phyloP scores from a whole-genome alignment of 2,797 vertebrate genomes.

The Naso thynnoides region DNA sequence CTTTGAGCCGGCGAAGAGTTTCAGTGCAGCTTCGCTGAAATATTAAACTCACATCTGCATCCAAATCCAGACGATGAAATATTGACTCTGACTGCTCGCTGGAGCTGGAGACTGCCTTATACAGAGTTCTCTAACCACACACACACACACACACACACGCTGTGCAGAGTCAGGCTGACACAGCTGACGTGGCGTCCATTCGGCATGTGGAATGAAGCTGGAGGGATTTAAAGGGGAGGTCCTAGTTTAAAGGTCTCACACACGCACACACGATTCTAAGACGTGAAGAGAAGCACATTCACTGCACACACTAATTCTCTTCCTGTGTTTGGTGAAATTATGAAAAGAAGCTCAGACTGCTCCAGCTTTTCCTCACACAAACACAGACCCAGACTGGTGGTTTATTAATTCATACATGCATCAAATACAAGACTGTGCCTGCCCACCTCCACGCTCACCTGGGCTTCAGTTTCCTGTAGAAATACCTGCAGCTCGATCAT shows the following conservation, averaged over 20 bases:
- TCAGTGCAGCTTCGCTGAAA: not conserved
- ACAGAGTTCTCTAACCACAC: constrained; percentile 42
- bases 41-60: constrained; percentile 28
- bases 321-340: not conserved
- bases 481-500: not conserved
- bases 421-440: no score
- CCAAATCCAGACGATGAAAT: constrained; percentile 30
- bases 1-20: not conserved
- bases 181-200: constrained; percentile 72
- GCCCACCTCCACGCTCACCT: not conserved
- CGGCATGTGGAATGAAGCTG: constrained; percentile 50
- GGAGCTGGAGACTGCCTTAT: constrained; percentile 35
- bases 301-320: not conserved
- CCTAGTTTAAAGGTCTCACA: not conserved
- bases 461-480: not conserved
- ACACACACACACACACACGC: constrained; percentile 25
- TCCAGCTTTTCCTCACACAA: not conserved
- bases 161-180: constrained; percentile 36
- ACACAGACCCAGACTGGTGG: not conserved
- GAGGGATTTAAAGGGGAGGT: constrained; percentile 56
- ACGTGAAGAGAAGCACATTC: not conserved
- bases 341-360: not conserved
- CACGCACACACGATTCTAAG: not conserved
- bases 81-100: constrained; percentile 50
- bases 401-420: not conserved